phyloP scores from a whole-genome alignment of 2,888 invertebrate species.

The Mactromeris polynyma region DNA sequence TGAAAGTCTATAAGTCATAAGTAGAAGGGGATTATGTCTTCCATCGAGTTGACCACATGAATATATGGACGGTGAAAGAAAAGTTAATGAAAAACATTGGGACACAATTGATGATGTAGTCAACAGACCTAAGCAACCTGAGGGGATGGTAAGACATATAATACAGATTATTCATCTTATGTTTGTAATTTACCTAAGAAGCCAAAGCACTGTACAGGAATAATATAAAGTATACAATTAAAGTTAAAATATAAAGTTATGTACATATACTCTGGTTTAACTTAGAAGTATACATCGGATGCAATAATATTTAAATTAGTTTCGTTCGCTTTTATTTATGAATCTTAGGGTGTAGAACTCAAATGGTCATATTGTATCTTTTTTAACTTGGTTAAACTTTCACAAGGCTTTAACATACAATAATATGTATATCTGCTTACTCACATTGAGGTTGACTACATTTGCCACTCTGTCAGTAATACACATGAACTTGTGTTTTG shows the following conservation, averaged over 20 bases:
- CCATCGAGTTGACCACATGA: background rate
- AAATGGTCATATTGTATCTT: no score
- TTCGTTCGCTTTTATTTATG: no score
- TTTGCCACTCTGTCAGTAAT: no score
- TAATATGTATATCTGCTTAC: no score
- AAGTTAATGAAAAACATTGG: background rate
- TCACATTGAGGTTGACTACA: no score
- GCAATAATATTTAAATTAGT: no score
- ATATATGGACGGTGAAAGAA: background rate
- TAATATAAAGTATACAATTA: background rate
- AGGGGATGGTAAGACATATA: background rate
- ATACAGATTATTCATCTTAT: background rate
- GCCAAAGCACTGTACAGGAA: background rate
- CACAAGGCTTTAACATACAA: no score
- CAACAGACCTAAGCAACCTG: background rate
- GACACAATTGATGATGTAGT: background rate
- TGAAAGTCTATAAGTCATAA: no score
- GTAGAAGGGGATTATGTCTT: background rate
- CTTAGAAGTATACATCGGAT: no score
- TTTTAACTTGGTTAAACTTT: no score
- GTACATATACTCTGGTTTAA: background rate
- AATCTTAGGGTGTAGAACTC: no score
- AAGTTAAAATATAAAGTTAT: background rate
- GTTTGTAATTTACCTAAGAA: background rate
- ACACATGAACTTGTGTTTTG: no score